Percentiles rank a stretch among this genome's conserved stretches.
Evolutionary conservation across 2,113 vertebrate genomes (phyloP).

Genomic region (Tachysurus fulvidraco): DNA sequence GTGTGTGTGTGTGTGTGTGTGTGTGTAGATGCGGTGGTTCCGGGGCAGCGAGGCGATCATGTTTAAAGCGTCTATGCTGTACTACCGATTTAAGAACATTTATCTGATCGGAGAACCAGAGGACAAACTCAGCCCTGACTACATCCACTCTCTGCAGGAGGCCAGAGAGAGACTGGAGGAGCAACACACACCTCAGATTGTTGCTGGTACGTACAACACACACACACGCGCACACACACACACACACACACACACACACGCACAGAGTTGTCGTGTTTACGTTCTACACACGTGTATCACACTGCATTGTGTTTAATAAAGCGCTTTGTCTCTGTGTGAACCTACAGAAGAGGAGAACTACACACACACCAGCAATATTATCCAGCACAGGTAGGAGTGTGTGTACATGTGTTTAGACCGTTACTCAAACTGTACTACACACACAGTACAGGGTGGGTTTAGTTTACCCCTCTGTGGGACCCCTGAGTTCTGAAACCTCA

Average conservation of each 20-base stretch:
- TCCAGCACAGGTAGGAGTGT: constrained; percentile 24
- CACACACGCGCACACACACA: constrained; percentile 7
- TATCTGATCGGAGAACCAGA: constrained; percentile 91
- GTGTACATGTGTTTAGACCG: not conserved
- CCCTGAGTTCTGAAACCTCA: not conserved
- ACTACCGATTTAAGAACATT: constrained; percentile 94
- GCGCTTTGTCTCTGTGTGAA: not conserved
- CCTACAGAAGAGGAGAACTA: not conserved
- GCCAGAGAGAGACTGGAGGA: constrained; percentile 77
- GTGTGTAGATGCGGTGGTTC: constrained; percentile 85
- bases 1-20: not conserved
- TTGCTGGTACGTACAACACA: constrained; percentile 16
- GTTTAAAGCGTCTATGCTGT: constrained; percentile 95
- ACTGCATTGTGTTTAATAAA: not conserved
- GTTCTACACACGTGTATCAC: not conserved
- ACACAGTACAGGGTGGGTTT: not conserved
- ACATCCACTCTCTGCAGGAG: constrained; percentile 87
- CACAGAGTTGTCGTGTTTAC: not conserved
- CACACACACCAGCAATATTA: not conserved
- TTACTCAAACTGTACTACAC: not conserved
- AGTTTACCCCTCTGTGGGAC: not conserved
- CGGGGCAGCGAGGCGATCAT: constrained; percentile 88
- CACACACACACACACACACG: not conserved
- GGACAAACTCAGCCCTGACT: constrained; percentile 85
- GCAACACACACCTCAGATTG: constrained; percentile 11